phyloP scores from a whole-genome alignment of 2,888 invertebrate genomes.

The Parelbella ahira region DNA sequence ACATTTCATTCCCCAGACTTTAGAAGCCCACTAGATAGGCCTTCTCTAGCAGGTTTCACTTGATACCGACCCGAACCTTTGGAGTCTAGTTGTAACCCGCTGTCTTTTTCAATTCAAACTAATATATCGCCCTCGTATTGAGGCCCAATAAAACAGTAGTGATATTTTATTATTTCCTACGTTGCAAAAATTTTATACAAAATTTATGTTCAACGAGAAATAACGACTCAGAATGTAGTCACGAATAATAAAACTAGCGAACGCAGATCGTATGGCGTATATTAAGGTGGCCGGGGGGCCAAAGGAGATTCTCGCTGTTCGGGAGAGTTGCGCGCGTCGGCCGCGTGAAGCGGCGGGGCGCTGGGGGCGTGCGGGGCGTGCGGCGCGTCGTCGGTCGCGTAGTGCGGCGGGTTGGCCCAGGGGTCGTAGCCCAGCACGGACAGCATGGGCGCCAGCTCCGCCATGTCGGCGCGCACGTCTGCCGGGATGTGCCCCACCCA shows the following conservation, averaged over 20 bases:
- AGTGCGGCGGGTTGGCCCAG: conserved; percentile 96
- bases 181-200: no score
- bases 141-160: no score
- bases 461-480: conserved; percentile 96
- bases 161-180: no score
- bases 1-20: no score
- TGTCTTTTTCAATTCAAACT: no score
- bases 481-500: conserved; percentile 95
- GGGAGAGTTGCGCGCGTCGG: conserved; percentile 3
- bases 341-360: conserved; percentile 2
- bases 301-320: conserved; percentile 19
- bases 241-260: conserved; percentile 28
- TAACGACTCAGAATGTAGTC: no score
- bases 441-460: conserved; percentile 96
- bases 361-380: conserved; percentile 77
- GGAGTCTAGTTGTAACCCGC: no score
- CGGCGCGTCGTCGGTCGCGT: conserved; percentile 84
- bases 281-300: conserved; percentile 26
- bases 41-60: no score
- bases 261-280: conserved; percentile 7
- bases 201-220: no score
- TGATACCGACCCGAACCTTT: no score
- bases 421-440: conserved; percentile 97
- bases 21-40: no score
- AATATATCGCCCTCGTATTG: no score